Evolutionary conservation across 1,140 invertebrate species (phyloP).

Genomic region (Drosophila nasuta): DNA sequence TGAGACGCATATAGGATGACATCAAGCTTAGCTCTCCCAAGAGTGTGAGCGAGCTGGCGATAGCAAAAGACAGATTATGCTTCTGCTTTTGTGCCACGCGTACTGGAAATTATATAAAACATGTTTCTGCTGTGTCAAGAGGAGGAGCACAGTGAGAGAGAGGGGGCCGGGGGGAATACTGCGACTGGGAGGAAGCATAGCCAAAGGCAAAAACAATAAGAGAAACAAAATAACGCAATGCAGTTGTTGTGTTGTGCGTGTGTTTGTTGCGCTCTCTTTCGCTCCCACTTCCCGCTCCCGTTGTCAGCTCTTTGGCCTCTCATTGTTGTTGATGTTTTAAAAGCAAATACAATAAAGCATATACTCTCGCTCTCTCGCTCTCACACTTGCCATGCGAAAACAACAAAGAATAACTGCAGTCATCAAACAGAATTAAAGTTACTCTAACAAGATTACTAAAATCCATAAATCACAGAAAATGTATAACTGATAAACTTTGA

Average conservation of each 20-base stretch:
- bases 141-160: not conserved
- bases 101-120: constrained; percentile 82
- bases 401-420: constrained; percentile 1
- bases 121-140: constrained; percentile 52
- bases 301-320: not conserved
- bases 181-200: constrained; percentile 1
- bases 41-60: constrained; percentile 22
- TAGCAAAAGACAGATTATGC: constrained; percentile 57
- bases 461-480: not conserved
- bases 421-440: not conserved
- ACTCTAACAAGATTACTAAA: not conserved
- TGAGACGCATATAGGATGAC: constrained; percentile 16
- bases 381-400: constrained; percentile 29
- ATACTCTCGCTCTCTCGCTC: constrained; percentile 28
- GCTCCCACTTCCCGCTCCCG: not conserved
- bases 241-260: constrained; percentile 56
- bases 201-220: constrained; percentile 69
- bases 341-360: constrained; percentile 73
- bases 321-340: constrained; percentile 76
- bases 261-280: constrained; percentile 23
- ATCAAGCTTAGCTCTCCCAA: constrained; percentile 10
- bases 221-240: constrained; percentile 61
- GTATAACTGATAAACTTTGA: too few species aligned
- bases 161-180: not conserved
- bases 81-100: constrained; percentile 74